Conservation (phyloP, 1,140 invertebrate genomes). For the Spodoptera frugiperda region DNA sequence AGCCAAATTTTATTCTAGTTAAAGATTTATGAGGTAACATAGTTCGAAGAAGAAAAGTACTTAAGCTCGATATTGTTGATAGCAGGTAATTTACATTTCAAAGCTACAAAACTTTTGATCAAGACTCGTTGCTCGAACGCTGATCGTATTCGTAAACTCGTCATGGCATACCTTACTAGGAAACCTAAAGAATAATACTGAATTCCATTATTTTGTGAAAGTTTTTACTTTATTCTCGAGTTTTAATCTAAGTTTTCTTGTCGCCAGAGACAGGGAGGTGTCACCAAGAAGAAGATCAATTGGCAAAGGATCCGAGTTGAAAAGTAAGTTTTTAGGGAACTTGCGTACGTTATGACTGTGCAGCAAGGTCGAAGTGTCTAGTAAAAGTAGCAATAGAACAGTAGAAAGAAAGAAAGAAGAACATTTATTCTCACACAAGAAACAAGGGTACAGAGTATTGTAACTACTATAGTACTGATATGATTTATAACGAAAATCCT, state of each 20-base stretch:
- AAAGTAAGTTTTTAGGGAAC: slow-evolving; percentile 77
- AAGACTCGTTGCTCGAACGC: too few relatives aligned
- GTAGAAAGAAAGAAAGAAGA: too few relatives aligned
- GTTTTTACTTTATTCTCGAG: slow-evolving; percentile 48
- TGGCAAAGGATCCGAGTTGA: slow-evolving; percentile 80
- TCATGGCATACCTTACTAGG: background rate
- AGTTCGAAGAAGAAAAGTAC: too few relatives aligned
- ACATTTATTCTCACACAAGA: too few relatives aligned
- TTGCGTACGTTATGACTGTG: background rate
- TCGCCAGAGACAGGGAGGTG: slow-evolving; percentile 83
- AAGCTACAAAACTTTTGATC: too few relatives aligned
- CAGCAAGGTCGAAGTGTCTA: background rate
- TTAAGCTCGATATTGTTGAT: too few relatives aligned
- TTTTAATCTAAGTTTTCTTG: slow-evolving; percentile 78
- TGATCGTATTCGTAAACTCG: background rate
- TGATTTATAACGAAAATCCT: too few relatives aligned
- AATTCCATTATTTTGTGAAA: slow-evolving; percentile 41
- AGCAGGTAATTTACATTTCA: too few relatives aligned
- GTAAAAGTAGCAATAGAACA: background rate
- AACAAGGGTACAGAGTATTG: too few relatives aligned
- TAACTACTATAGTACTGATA: too few relatives aligned
- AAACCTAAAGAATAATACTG: slow-evolving; percentile 29
- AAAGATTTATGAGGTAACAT: too few relatives aligned
- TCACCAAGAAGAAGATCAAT: slow-evolving; percentile 85
- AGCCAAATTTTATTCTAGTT: too few relatives aligned